Evolutionary conservation across 1,140 invertebrate species (phyloP).

Genomic region (Heterodera carotae): DNA sequence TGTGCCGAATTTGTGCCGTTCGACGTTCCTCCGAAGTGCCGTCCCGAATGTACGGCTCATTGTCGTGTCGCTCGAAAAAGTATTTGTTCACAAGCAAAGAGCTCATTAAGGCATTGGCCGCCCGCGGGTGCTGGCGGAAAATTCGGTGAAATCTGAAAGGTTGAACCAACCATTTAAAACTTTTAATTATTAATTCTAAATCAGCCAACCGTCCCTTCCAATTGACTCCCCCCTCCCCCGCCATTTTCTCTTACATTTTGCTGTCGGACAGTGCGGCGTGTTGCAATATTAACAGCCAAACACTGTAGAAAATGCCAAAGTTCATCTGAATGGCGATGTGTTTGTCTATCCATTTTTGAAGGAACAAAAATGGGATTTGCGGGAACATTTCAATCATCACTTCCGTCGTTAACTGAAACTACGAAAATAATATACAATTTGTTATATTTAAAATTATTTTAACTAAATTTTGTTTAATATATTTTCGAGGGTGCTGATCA

Average conservation of each 20-base stretch:
- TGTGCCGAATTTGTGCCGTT: constrained; percentile 1
- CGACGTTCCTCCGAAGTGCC: not conserved
- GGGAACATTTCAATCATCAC: constrained; percentile 1
- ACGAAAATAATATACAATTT: no score
- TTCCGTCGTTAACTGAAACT: not conserved
- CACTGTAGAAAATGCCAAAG: constrained; percentile 1
- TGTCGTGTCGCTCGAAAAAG: not conserved
- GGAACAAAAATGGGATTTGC: constrained; percentile 3
- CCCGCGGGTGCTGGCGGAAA: not conserved
- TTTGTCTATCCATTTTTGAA: constrained; percentile 9
- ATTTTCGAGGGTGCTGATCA: no score
- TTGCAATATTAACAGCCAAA: not conserved
- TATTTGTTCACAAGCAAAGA: not conserved
- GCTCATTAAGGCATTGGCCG: constrained; percentile 9
- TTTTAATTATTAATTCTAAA: no score
- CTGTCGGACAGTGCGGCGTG: constrained; percentile 5
- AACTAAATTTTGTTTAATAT: no score
- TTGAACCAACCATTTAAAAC: no score
- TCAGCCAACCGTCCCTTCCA: no score
- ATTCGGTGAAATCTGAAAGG: constrained; percentile 4
- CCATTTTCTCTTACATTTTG: not conserved
- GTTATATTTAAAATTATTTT: no score
- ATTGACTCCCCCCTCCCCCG: not conserved
- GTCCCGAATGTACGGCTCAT: not conserved
- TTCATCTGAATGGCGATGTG: constrained; percentile 6